Percentiles rank a stretch among this genome's conserved stretches.
Evolutionary conservation across 2,888 invertebrate species (phyloP).

Genomic region (Lepidonotus clava): DNA sequence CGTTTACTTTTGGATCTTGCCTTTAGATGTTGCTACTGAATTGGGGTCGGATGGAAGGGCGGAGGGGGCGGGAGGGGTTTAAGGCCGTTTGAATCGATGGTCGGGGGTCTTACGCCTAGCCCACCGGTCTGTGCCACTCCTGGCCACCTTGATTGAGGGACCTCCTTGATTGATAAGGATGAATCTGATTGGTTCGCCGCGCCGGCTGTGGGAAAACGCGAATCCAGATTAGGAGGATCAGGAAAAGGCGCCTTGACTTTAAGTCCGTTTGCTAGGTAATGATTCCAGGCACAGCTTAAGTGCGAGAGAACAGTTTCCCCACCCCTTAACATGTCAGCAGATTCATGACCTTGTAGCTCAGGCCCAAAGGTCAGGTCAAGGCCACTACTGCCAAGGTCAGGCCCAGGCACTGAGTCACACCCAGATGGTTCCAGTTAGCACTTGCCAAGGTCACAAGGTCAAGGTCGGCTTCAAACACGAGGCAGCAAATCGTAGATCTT

Average conservation of each 20-base stretch:
- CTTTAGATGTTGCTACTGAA: too few relatives aligned
- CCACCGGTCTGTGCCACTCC: too few relatives aligned
- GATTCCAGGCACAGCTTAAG: background rate
- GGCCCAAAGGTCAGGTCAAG: background rate
- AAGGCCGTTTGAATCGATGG: background rate
- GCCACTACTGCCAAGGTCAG: background rate
- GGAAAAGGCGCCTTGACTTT: background rate
- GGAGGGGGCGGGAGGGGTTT: too few relatives aligned
- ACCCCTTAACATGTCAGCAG: background rate
- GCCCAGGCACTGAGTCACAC: background rate
- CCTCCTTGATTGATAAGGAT: background rate
- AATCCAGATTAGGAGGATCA: conserved; percentile 12
- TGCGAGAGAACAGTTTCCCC: conserved; percentile 2
- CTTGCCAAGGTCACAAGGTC: background rate
- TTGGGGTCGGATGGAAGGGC: too few relatives aligned
- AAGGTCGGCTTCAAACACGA: background rate
- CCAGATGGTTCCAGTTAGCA: background rate
- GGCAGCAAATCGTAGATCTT: background rate
- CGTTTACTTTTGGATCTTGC: too few relatives aligned
- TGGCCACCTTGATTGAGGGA: conserved; percentile 4
- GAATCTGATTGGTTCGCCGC: conserved; percentile 4
- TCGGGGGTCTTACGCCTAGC: background rate
- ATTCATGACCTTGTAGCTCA: conserved; percentile 1
- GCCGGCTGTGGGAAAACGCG: background rate
- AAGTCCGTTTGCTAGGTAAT: conserved; percentile 20